Evolutionary conservation across 2,797 vertebrate species (phyloP), one percentile per base, ranked within the genome.

Genomic region (Distichodus sexfasciatus): DNA sequence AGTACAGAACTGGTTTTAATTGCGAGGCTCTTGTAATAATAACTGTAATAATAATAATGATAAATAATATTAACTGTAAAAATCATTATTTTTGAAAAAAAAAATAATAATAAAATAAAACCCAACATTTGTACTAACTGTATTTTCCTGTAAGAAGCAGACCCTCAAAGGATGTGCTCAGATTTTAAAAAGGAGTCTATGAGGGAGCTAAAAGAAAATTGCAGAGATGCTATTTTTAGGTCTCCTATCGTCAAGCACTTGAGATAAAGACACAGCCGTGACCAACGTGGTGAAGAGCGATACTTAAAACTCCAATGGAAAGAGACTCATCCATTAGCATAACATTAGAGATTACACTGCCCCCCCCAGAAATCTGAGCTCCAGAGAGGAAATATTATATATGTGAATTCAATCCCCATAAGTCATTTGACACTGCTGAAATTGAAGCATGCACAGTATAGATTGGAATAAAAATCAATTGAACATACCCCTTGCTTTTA

Each of bases 361-460:
- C 8, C 15, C 36, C 2, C 3, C 26, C 29, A 28, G 46, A 10
- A 66, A 51, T 26, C 14, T 31, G 26, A 5, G 26, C 41, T 12
- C 19, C 83, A 79, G 71, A 41, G 54, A 82, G 12, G 69, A 67
- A 86, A 43, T 85, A 81, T 65, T 84, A 60, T 83, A 89, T 4
- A 87, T 23, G 2, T 35, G 33, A 21, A 26, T 8, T 14, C 10
- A 33, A 31, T 10, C 29, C 1, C 5, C 36, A 6, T 10, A 43
- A 40, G 33, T 19, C 23, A 40, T 26, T 6, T 24, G 8, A 50
- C 4, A 23, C 41, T 14, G 19, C 23, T 68, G 26, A 48, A 48
- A 47, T 15, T 14, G 12, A n/a, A 3, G 2, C 19, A 47, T 9
- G 21, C 12, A n/a, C 10, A 12, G 6, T 48, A 10, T 14, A 23